phyloP scores from a whole-genome alignment of 2,797 vertebrate genomes.

The Microctenopoma lineatum region DNA sequence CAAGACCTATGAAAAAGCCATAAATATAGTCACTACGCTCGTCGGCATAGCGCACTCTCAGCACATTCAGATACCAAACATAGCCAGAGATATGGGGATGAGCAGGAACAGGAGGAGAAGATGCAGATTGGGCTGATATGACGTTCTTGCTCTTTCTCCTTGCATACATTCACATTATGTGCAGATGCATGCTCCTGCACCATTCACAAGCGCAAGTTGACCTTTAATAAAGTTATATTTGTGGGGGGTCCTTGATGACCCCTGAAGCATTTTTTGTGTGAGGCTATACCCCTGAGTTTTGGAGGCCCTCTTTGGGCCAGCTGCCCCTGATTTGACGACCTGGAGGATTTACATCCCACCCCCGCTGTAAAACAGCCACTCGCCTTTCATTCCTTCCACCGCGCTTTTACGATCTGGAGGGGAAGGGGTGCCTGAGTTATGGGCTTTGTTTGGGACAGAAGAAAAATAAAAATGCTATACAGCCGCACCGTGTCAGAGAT shows the following conservation, averaged over 20 bases:
- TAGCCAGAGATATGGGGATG: conserved; percentile 28
- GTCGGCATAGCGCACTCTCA: conserved; percentile 49
- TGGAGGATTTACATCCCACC: conserved; percentile 66
- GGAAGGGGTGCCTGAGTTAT: conserved; percentile 68
- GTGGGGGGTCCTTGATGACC: conserved; percentile 22
- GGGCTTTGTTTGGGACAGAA: conserved; percentile 73
- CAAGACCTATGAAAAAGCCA: conserved; percentile 64
- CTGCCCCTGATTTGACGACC: conserved; percentile 45
- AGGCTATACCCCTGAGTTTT: conserved; percentile 19
- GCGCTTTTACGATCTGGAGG: conserved; percentile 52
- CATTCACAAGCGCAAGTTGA: not conserved
- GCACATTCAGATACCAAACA: conserved; percentile 57
- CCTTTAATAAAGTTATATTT: conserved; percentile 12
- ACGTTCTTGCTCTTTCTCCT: not conserved
- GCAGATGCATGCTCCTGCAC: not conserved
- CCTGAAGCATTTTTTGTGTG: conserved; percentile 27
- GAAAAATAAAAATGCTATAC: conserved; percentile 74
- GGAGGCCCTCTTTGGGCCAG: conserved; percentile 34
- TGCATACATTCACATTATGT: not conserved
- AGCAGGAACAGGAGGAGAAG: conserved; percentile 20
- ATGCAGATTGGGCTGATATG: conserved; percentile 22
- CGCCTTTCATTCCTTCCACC: conserved; percentile 61
- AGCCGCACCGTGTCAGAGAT: conserved; percentile 47
- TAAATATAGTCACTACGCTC: conserved; percentile 68
- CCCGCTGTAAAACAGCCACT: conserved; percentile 63